Percentiles rank a stretch among this genome's conserved stretches.
phyloP scores from a whole-genome alignment of 64 coral and sea anemone species.

The Orbicella faveolata region DNA sequence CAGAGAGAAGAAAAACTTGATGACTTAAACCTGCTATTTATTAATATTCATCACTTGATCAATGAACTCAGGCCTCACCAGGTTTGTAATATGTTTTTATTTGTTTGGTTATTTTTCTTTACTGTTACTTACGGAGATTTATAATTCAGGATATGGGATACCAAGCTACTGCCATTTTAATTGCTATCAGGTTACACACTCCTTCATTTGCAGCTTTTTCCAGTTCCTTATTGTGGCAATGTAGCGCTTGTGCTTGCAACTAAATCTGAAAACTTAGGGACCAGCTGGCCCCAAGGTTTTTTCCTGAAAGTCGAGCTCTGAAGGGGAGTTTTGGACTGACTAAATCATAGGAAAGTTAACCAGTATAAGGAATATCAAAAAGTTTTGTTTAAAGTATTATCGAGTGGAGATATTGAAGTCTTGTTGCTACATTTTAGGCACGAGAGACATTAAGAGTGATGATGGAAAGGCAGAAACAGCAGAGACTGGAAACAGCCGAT shows the following conservation, averaged over 20 bases:
- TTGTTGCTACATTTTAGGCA: slow-evolving; percentile 53
- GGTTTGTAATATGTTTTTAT: slow-evolving; percentile 28
- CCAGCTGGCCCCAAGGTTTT: too few species aligned
- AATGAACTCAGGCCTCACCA: slow-evolving; percentile 98
- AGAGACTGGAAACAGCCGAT: slow-evolving; percentile 96
- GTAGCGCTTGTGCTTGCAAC: too few species aligned
- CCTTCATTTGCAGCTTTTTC: too few species aligned
- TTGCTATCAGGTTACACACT: too few species aligned
- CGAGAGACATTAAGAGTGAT: slow-evolving; percentile 96
- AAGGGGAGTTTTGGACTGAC: too few species aligned
- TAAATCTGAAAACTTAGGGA: too few species aligned
- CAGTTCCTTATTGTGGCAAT: too few species aligned
- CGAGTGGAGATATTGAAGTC: neutral
- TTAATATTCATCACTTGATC: slow-evolving; percentile 99
- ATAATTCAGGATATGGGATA: too few species aligned
- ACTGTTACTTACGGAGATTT: neutral
- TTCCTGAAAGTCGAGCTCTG: too few species aligned
- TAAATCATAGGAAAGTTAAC: too few species aligned
- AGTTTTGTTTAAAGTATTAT: neutral
- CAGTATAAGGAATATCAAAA: too few species aligned
- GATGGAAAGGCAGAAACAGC: slow-evolving; percentile 97
- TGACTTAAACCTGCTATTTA: slow-evolving; percentile 86
- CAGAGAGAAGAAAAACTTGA: slow-evolving; percentile 89
- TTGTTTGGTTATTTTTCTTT: neutral
- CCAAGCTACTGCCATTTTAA: too few species aligned